phyloP scores from a whole-genome alignment of 2,888 invertebrate species.

The Isoperla grammatica region DNA sequence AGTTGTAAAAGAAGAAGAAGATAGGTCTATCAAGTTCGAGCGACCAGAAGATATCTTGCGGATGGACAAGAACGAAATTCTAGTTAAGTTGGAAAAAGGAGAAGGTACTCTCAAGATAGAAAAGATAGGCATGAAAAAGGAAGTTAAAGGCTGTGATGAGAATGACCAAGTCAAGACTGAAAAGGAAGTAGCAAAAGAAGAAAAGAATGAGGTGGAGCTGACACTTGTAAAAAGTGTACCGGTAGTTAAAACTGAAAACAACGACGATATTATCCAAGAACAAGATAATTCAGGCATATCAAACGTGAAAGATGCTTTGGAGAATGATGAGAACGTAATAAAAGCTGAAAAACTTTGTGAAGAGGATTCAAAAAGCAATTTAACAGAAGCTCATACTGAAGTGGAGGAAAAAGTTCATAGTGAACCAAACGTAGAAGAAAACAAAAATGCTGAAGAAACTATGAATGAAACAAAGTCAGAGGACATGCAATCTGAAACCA shows the following conservation, averaged over 20 bases:
- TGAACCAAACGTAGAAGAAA: conserved; percentile 11
- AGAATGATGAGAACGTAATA: conserved; percentile 31
- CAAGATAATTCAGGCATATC: not conserved
- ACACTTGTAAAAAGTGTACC: conserved; percentile 18
- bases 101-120: conserved; percentile 59
- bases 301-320: not conserved
- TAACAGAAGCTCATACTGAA: conserved; percentile 7
- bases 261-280: not conserved
- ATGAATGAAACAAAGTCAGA: conserved; percentile 19
- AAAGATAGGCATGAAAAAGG: conserved; percentile 53
- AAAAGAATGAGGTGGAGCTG: conserved; percentile 29
- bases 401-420: conserved; percentile 17
- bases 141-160: conserved; percentile 33
- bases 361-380: not conserved
- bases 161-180: conserved; percentile 15
- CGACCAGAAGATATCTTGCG: conserved; percentile 54
- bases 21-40: conserved; percentile 48
- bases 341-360: conserved; percentile 6
- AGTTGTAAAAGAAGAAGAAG: conserved; percentile 40
- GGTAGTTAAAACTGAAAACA: conserved; percentile 13
- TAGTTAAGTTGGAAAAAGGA: conserved; percentile 57
- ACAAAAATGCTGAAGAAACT: conserved; percentile 2
- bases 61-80: conserved; percentile 55
- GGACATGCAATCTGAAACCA: no score
- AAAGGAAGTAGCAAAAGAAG: conserved; percentile 22